Conservation (phyloP, 2,888 invertebrate genomes). For the Tridacna crocea region DNA sequence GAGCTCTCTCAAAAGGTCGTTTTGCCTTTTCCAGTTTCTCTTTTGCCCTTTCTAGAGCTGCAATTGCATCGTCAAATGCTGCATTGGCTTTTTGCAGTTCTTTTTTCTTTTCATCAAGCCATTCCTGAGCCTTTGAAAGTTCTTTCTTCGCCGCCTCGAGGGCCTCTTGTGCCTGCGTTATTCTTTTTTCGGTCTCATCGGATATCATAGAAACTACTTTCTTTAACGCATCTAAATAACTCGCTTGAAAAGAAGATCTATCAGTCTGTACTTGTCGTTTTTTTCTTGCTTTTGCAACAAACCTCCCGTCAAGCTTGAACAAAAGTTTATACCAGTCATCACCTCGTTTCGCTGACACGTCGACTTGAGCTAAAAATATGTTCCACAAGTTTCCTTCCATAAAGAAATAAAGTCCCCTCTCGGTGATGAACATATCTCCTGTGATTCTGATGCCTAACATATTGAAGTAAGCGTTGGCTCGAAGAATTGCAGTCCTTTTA, state of each 20-base stretch:
- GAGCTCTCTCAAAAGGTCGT: constrained; percentile 51
- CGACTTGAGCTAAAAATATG: constrained; percentile 43
- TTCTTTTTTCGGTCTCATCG: constrained; percentile 43
- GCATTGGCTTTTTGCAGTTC: constrained; percentile 39
- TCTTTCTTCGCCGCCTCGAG: constrained; percentile 32
- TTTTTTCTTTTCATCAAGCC: constrained; percentile 53
- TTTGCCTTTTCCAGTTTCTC: constrained; percentile 59
- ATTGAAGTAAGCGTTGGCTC: constrained; percentile 15
- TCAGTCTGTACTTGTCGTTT: constrained; percentile 35
- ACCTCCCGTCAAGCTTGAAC: constrained; percentile 42
- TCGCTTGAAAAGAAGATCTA: constrained; percentile 49
- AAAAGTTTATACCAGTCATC: constrained; percentile 44
- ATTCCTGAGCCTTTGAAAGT: constrained; percentile 51
- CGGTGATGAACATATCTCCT: constrained; percentile 38
- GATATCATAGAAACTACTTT: constrained; percentile 31
- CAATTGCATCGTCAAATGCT: constrained; percentile 51
- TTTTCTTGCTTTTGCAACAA: constrained; percentile 40
- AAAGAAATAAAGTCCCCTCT: constrained; percentile 22
- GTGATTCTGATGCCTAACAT: constrained; percentile 34
- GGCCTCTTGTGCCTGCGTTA: constrained; percentile 48
- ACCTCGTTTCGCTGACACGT: constrained; percentile 36
- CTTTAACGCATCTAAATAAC: constrained; percentile 53
- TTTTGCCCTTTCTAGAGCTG: constrained; percentile 47
- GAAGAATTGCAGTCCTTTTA: constrained; percentile 17
- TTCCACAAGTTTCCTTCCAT: constrained; percentile 56